Percentiles rank a stretch among this genome's conserved stretches.
Conservation (phyloP, 2,888 invertebrate species). For the Sinohyriopsis cumingii region DNA sequence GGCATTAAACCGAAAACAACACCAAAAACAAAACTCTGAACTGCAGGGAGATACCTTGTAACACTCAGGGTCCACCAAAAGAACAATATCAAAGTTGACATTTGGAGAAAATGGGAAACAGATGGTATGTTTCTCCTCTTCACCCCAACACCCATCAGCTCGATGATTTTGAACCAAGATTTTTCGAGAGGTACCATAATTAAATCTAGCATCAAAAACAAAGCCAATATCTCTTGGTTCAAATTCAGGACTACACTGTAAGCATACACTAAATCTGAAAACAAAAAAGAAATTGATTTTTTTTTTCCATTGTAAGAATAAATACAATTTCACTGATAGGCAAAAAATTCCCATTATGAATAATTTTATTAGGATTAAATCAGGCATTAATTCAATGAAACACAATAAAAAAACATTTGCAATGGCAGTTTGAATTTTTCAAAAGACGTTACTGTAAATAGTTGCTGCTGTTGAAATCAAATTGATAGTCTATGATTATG, state of each 20-base stretch:
- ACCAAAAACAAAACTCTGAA: too few relatives aligned
- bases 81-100: constrained; percentile 9
- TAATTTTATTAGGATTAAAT: too few relatives aligned
- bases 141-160: constrained; percentile 6
- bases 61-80: constrained; percentile 2
- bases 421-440: too few relatives aligned
- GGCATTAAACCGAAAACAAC: too few relatives aligned
- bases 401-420: too few relatives aligned
- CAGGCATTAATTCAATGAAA: too few relatives aligned
- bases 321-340: too few relatives aligned
- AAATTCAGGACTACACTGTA: constrained; percentile 2
- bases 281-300: background rate
- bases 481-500: too few relatives aligned
- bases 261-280: constrained; percentile 10
- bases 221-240: constrained; percentile 3
- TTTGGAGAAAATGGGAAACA: constrained; percentile 8
- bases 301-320: too few relatives aligned
- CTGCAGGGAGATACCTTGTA: constrained; percentile 7
- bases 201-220: constrained; percentile 7
- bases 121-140: constrained; percentile 2
- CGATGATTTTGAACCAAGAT: constrained; percentile 1
- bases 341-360: too few relatives aligned
- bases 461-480: too few relatives aligned
- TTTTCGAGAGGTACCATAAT: background rate
- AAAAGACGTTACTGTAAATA: too few relatives aligned